Conservation (phyloP, 2,888 invertebrate species). For the Bellardia pandia region DNA sequence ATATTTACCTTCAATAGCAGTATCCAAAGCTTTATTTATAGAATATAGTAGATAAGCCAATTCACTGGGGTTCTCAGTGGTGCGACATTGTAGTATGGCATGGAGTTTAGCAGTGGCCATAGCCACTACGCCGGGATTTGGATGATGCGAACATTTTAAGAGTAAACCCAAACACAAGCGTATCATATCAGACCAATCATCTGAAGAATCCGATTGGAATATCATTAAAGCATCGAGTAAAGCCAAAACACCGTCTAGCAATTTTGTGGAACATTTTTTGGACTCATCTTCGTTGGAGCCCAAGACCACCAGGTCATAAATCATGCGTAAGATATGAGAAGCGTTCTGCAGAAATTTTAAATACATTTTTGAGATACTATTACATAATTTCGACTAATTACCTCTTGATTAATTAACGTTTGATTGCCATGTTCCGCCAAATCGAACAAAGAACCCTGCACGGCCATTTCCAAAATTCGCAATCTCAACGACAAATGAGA, state of each 20-base stretch:
- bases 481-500: slow-evolving; percentile 86
- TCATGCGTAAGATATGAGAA: slow-evolving; percentile 85
- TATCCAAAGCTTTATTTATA: slow-evolving; percentile 84
- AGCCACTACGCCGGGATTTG: slow-evolving; percentile 85
- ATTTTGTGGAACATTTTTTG: slow-evolving; percentile 85
- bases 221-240: slow-evolving; percentile 86
- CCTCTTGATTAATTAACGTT: slow-evolving; percentile 84
- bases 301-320: slow-evolving; percentile 86
- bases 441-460: slow-evolving; percentile 86
- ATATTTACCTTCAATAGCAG: slow-evolving; percentile 84
- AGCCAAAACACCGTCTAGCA: slow-evolving; percentile 86
- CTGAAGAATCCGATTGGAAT: slow-evolving; percentile 85
- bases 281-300: slow-evolving; percentile 85
- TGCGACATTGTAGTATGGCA: slow-evolving; percentile 86
- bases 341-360: slow-evolving; percentile 83
- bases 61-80: slow-evolving; percentile 85
- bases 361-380: neutral
- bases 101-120: slow-evolving; percentile 87
- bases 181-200: slow-evolving; percentile 86
- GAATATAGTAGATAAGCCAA: slow-evolving; percentile 85
- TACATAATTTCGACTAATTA: slow-evolving; percentile 47
- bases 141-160: slow-evolving; percentile 84
- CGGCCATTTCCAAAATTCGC: slow-evolving; percentile 86
- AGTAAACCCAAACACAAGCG: slow-evolving; percentile 85
- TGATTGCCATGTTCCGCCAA: slow-evolving; percentile 85